Conservation (phyloP, 2,113 vertebrate species). For the Coreoperca whiteheadi region DNA sequence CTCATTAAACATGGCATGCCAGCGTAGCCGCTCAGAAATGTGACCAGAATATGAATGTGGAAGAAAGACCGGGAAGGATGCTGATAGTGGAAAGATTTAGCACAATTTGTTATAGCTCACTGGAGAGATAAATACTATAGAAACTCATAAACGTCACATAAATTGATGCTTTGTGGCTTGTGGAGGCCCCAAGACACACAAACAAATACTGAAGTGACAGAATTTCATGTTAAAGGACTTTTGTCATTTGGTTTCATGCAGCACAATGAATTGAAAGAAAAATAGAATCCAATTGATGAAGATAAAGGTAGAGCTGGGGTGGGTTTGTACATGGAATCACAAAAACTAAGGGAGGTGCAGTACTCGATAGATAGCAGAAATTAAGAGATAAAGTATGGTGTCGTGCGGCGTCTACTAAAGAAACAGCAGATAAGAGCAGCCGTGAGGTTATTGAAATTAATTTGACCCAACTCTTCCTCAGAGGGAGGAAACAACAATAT, state of each 20-base stretch:
- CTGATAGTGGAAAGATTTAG: slow-evolving; percentile 4
- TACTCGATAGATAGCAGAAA: slow-evolving; percentile 2
- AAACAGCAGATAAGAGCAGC: slow-evolving; percentile 4
- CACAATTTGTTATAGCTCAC: background rate
- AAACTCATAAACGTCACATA: background rate
- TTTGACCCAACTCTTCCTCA: slow-evolving; percentile 2
- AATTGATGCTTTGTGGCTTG: background rate
- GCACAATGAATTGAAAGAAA: slow-evolving; percentile 6
- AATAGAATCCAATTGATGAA: background rate
- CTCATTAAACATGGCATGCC: background rate
- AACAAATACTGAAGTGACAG: background rate
- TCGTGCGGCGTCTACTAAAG: background rate
- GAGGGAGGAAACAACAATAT: slow-evolving; percentile 23
- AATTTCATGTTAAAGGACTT: background rate
- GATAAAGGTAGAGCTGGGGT: background rate
- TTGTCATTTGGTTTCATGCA: slow-evolving; percentile 7
- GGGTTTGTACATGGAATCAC: background rate
- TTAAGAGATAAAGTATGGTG: slow-evolving; percentile 5
- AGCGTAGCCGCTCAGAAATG: background rate
- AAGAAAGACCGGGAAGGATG: background rate
- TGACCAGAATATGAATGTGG: slow-evolving; percentile 14
- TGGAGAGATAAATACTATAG: slow-evolving; percentile 10
- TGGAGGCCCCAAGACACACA: background rate
- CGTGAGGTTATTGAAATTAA: background rate
- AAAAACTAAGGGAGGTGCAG: background rate